phyloP scores from a whole-genome alignment of 2,113 vertebrate genomes.

The Neopipo cinnamomea region DNA sequence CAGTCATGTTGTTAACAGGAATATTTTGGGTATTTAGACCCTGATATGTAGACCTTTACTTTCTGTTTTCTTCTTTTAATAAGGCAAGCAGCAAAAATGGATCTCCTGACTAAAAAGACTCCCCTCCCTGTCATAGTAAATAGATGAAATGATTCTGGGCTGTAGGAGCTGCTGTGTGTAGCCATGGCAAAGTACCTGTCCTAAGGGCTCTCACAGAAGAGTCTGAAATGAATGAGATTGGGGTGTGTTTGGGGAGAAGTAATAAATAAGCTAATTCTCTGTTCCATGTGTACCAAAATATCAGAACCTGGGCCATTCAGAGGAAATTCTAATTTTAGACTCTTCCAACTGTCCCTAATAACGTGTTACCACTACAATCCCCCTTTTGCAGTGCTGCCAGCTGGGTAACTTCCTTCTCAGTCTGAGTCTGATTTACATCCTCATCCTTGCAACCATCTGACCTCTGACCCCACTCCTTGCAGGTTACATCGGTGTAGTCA shows the following conservation, averaged over 20 bases:
- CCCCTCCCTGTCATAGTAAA: accelerated
- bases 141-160: background rate
- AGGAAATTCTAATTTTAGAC: background rate
- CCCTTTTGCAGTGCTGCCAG: background rate
- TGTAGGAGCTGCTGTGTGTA: background rate
- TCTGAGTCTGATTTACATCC: background rate
- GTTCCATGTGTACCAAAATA: background rate
- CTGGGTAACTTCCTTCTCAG: background rate
- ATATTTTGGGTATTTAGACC: background rate
- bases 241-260: background rate
- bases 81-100: background rate
- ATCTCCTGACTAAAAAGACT: background rate
- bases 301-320: background rate
- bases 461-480: background rate
- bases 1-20: background rate
- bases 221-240: background rate
- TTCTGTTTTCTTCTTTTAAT: background rate
- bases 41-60: background rate
- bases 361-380: background rate
- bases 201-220: background rate
- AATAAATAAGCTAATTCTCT: background rate
- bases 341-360: background rate
- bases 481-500: slow-evolving; percentile 98
- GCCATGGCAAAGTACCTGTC: background rate
- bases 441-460: background rate